Evolutionary conservation across 2,113 vertebrate genomes (phyloP).

Genomic region (Silurus glanis): DNA sequence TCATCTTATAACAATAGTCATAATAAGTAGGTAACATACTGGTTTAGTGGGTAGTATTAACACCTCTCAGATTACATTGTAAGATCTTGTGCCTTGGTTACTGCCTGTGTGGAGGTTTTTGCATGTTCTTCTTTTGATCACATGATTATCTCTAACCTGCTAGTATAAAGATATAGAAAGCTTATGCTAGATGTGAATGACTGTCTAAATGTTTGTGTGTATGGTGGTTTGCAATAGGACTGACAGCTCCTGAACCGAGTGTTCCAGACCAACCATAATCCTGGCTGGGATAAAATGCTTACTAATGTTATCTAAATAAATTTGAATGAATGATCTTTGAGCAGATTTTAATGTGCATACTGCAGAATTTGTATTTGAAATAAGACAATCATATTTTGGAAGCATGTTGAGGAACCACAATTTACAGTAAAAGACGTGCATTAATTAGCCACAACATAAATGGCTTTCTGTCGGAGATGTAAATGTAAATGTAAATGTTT

Average conservation of each 20-base stretch:
- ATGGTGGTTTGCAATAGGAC: neutral
- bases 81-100: no score
- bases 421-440: neutral
- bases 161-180: neutral
- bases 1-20: no score
- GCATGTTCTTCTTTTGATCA: no score
- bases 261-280: neutral
- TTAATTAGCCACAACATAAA: neutral
- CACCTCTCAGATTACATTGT: no score
- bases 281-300: neutral
- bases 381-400: neutral
- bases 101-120: no score
- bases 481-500: no score
- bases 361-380: neutral
- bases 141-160: neutral
- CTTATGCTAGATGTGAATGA: neutral
- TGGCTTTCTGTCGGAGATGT: neutral
- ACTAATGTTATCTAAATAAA: neutral
- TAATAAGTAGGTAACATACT: no score
- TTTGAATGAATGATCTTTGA: neutral
- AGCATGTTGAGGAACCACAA: neutral
- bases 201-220: neutral
- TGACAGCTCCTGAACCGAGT: neutral
- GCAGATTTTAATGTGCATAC: neutral
- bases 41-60: no score